Evolutionary conservation across 2,797 vertebrate genomes (phyloP), one percentile per base, ranked within the genome.

Genomic region (Fistularia commersonii): DNA sequence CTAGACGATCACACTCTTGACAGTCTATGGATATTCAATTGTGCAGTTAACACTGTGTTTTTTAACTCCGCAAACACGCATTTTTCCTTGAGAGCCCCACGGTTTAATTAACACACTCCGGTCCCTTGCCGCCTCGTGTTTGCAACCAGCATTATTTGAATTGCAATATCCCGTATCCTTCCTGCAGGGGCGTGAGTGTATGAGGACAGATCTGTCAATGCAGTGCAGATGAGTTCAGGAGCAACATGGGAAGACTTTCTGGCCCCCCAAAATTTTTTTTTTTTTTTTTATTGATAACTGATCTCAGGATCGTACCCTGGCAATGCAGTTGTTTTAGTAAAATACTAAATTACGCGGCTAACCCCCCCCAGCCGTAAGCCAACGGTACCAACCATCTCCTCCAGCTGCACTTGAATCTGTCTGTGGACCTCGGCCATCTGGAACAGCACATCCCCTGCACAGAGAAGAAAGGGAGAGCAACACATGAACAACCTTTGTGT

Each of bases 371-470:
- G n/a, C n/a, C n/a, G n/a, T n/a, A n/a, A n/a, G n/a, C n/a, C 41
- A 35, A 68, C 68, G 81, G 77, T 66, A 91, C 95, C 89, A 85
- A 99, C 97, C 96, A 94, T 98, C 72, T 99, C 97, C 77, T 99
- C 97, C 46, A 99, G 83, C 87, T 99, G 96, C 79, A 97, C 96
- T 84, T 99, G 97, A 81, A 99, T 99, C 91, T 99, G 97, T 80
- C 97, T 87, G 89, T 99, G 97, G 72, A 99, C 97, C 70, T 99
- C 97, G 0, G 97, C 97, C 97, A 99, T 99, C 91, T 99, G 97
- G 90, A 99, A 99, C 54, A 99, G 93, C 64, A 98, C 96, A 0
- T 98, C 96, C 63, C 97, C 97, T 99, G 87, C 62, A 79, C 76
- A 81, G 49, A 84, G 57, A 79, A 52, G 79, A 41, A 55, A 37